Conservation (phyloP, 2,888 invertebrate species). For the Mesoligia furuncula region DNA sequence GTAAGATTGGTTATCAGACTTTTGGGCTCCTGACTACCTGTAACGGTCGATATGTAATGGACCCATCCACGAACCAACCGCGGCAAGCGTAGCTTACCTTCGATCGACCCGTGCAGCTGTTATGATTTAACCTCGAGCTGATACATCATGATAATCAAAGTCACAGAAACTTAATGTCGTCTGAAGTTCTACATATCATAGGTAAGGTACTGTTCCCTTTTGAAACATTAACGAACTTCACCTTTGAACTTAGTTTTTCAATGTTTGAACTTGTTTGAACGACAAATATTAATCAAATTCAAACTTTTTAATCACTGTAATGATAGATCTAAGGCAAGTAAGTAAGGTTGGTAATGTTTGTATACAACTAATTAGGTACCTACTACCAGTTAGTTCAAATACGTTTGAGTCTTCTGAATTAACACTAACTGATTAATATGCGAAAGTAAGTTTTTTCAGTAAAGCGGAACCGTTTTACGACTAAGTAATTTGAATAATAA, state of each 20-base stretch:
- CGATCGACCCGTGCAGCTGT: background rate
- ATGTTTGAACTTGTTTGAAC: no score
- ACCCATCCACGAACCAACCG: background rate
- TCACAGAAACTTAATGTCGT: background rate
- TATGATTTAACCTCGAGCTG: background rate
- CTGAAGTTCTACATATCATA: background rate
- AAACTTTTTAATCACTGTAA: slow-evolving; percentile 22
- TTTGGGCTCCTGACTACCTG: background rate
- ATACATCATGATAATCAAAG: background rate
- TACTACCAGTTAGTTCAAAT: background rate
- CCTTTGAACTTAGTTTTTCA: slow-evolving; percentile 28
- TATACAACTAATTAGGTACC: background rate
- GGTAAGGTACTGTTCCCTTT: background rate
- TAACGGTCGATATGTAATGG: background rate
- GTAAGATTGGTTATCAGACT: background rate
- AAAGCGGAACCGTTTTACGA: slow-evolving; percentile 11
- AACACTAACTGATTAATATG: slow-evolving; percentile 18
- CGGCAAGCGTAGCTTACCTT: background rate
- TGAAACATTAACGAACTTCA: slow-evolving; percentile 21
- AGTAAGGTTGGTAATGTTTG: background rate
- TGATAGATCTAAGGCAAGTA: slow-evolving; percentile 7
- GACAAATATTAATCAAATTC: background rate
- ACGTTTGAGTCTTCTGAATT: slow-evolving; percentile 7
- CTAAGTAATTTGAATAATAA: slow-evolving; percentile 30
- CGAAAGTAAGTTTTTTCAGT: slow-evolving; percentile 17